Evolutionary conservation across 2,888 invertebrate species (phyloP), one percentile per base, ranked within the genome.

Genomic region (Conus canariensis): DNA sequence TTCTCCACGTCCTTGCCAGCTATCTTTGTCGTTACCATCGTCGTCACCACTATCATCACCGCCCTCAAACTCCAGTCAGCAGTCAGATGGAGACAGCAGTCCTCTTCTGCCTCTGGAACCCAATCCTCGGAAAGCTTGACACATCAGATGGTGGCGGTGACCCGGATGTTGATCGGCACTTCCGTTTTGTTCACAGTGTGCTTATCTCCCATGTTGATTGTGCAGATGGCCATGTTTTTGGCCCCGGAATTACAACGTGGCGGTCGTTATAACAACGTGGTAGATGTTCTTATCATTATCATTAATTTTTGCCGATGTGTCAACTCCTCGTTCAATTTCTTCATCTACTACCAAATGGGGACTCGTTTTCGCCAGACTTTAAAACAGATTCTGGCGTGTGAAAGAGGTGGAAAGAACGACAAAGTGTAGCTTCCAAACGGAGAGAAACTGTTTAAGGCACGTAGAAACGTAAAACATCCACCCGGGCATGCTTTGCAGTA

Each of bases 291-390:
- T 16, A 77, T 77, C 77, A 77, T 25, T 16, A 22, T 88, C 58
- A 88, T 88, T 22, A 10, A 56, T 22, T 30, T 77, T 45, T 77
- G 77, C 59, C 19, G 88, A 58, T 77, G 74, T 56, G 59, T 77
- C 59, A 45, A 88, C 88, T 45, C 59, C 25, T 88, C 88, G 3
- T 25, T 74, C 77, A 88, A 88, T 45, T 88, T 88, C 88, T 88
- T 88, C 77, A 14, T 88, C n/a, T 88, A 88, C 25, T 77, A 59
- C 12, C 22, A 25, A 6, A 74, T 88, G 88, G 88, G 88, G 59
- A 77, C 88, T 22, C 74, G 45, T 22, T 88, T 88, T 56, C 88
- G 74, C 59, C 30, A 58, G 58, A 88, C 88, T 6, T 9, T 74
- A 9, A 74, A n/a, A 10, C 74, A 74, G 45, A 45, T 45, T 45